Percentiles rank a stretch among this genome's conserved stretches.
These are phyloP conservation scores for Agelastica alni DNA, from an alignment of 2,888 invertebrate species.

Conservation along the genomic window DNA sequence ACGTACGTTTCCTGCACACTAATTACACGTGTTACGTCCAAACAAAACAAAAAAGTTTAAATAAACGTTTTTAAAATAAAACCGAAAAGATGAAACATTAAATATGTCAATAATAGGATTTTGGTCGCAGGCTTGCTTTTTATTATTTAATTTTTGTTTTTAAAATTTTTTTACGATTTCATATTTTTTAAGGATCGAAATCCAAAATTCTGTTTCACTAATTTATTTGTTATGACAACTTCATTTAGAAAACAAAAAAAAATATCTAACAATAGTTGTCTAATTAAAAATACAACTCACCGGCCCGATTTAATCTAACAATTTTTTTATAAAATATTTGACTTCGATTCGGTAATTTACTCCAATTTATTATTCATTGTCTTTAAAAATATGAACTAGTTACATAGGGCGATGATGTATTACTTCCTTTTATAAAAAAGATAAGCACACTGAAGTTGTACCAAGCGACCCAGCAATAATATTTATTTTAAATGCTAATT, in stretches of 20 bases:
- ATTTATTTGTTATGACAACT: neutral
- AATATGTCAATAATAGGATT: neutral
- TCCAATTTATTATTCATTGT: constrained; percentile 20
- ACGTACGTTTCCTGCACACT: constrained; percentile 20
- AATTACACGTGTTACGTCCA: constrained; percentile 23
- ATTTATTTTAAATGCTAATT: no score
- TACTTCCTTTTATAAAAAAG: constrained; percentile 14
- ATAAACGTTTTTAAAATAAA: neutral
- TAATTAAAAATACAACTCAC: constrained; percentile 12
- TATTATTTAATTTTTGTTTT: no score
- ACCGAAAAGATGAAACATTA: neutral
- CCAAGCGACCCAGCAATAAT: neutral
- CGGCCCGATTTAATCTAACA: constrained; percentile 2
- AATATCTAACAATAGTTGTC: neutral
- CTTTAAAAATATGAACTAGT: constrained; percentile 17
- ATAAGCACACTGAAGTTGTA: neutral
- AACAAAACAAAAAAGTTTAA: constrained; percentile 7
- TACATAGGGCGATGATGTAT: constrained; percentile 13
- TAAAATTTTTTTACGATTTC: no score
- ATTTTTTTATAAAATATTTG: constrained; percentile 4
- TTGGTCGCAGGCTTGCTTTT: no score
- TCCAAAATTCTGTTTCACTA: no score
- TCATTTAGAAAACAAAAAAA: neutral
- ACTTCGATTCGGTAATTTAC: constrained; percentile 21
- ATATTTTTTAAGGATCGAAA: no score